phyloP scores from a whole-genome alignment of 2,797 vertebrate species.

The Bufotes viridis region DNA sequence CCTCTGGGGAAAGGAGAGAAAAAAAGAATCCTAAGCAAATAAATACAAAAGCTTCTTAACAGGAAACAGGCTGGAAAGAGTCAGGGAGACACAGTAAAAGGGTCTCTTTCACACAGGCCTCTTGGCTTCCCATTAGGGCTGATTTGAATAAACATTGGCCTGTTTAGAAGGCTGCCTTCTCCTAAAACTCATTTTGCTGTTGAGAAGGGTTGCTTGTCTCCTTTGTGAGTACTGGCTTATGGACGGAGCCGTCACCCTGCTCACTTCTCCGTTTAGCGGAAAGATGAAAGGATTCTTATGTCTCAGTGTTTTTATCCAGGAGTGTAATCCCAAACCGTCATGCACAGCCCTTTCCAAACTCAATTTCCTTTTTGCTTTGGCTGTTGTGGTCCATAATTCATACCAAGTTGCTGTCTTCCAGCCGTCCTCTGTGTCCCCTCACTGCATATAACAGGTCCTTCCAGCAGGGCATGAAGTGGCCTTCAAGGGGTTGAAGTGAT shows the following conservation, averaged over 20 bases:
- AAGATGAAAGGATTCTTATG: conserved; percentile 60
- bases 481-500: not conserved
- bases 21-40: conserved; percentile 60
- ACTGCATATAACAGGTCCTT: not conserved
- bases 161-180: conserved; percentile 45
- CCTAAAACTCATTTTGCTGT: conserved; percentile 53
- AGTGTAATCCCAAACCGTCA: conserved; percentile 59
- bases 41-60: conserved; percentile 63
- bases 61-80: conserved; percentile 63
- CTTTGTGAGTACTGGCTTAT: conserved; percentile 51
- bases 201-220: conserved; percentile 59
- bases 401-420: conserved; percentile 54
- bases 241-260: conserved; percentile 45
- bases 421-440: not conserved
- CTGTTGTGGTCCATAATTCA: conserved; percentile 56
- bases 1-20: conserved; percentile 38
- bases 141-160: conserved; percentile 63
- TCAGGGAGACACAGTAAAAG: conserved; percentile 60
- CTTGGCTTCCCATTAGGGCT: conserved; percentile 61
- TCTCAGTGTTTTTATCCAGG: conserved; percentile 54
- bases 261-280: conserved; percentile 51
- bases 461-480: not conserved
- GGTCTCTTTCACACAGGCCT: conserved; percentile 62
- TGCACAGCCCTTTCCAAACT: conserved; percentile 58
- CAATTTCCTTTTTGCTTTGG: conserved; percentile 58